These are phyloP conservation scores for Imbricaverruca yamaguchii DNA, from an alignment of 2,888 invertebrate species.

Conservation along the genomic window DNA sequence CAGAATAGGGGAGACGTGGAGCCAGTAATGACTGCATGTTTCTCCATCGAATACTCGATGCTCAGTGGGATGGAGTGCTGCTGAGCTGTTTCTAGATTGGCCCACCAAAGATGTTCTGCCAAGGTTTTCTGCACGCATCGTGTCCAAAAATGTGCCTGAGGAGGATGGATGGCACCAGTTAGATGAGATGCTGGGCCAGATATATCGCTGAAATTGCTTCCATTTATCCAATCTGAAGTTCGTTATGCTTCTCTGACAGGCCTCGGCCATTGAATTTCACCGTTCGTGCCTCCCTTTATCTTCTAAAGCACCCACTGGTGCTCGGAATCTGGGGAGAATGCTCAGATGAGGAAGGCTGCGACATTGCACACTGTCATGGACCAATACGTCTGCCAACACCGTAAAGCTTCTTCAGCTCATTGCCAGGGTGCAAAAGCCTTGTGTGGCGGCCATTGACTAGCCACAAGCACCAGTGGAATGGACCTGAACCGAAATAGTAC, in stretches of 20 bases:
- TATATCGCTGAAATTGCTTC: not conserved
- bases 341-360: not conserved
- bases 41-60: conserved; percentile 6
- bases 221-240: not conserved
- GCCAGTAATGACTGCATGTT: not conserved
- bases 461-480: not conserved
- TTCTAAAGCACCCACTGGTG: not conserved
- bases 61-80: not conserved
- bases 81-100: conserved; percentile 4
- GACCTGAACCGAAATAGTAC: not conserved
- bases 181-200: too few species aligned
- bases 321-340: not conserved
- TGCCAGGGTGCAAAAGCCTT: not conserved
- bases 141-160: not conserved
- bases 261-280: not conserved
- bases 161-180: too few species aligned
- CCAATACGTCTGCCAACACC: not conserved
- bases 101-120: not conserved
- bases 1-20: not conserved
- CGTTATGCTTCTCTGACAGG: not conserved
- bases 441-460: not conserved
- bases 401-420: conserved; percentile 6
- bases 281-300: conserved; percentile 5
- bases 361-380: conserved; percentile 2
- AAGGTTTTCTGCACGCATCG: not conserved